Evolutionary conservation across 2,113 vertebrate genomes (phyloP).

Genomic region (Thomomys bottae): DNA sequence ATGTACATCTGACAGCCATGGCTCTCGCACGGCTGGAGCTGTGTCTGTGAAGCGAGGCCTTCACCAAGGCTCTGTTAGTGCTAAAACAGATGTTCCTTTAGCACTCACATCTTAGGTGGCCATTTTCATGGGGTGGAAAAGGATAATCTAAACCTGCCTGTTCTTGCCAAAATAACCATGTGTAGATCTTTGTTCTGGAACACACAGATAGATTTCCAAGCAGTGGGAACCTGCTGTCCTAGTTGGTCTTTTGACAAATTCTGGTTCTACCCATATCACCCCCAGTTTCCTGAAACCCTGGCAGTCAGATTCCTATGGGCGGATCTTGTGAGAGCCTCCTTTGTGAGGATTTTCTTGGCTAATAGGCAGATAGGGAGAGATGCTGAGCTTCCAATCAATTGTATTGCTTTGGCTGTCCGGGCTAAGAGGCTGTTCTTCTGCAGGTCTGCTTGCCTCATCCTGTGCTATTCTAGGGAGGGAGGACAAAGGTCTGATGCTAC

Average conservation of each 20-base stretch:
- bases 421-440: neutral
- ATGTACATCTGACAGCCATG: neutral
- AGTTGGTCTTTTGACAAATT: slow-evolving; percentile 64
- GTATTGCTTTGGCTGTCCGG: neutral
- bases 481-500: neutral
- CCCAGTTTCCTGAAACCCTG: slow-evolving; percentile 53
- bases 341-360: slow-evolving; percentile 36
- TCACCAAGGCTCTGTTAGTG: slow-evolving; percentile 45
- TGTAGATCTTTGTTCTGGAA: slow-evolving; percentile 78
- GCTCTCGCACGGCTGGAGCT: neutral
- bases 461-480: neutral
- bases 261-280: slow-evolving; percentile 63
- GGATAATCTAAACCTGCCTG: slow-evolving; percentile 77
- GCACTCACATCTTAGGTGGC: slow-evolving; percentile 76
- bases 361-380: neutral
- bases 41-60: slow-evolving; percentile 21
- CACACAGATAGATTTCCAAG: slow-evolving; percentile 75
- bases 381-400: neutral
- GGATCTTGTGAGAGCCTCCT: slow-evolving; percentile 35
- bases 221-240: slow-evolving; percentile 61
- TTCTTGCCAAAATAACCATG: slow-evolving; percentile 80
- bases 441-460: neutral
- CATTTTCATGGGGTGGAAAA: slow-evolving; percentile 75
- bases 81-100: slow-evolving; percentile 78
- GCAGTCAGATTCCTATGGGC: neutral